Evolutionary conservation across 2,797 vertebrate genomes (phyloP).

Genomic region (Arrhamphus sclerolepis): DNA sequence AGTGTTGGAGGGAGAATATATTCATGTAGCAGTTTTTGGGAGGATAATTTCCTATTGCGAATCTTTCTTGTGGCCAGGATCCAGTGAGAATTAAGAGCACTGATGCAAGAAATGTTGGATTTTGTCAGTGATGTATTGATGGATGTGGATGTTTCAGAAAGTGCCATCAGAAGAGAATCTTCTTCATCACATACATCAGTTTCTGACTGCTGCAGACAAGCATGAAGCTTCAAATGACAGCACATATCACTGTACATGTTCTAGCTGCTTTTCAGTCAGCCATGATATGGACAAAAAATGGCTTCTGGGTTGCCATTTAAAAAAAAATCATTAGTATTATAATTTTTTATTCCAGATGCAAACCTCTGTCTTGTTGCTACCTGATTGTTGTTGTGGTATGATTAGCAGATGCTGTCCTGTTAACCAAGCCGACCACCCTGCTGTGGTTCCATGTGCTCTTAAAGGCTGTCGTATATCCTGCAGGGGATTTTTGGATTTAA

Average conservation of each 20-base stretch:
- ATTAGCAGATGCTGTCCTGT: conserved; percentile 32
- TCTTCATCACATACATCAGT: too few relatives aligned
- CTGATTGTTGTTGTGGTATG: conserved; percentile 19
- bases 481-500: conserved; percentile 52
- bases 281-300: conserved; percentile 18
- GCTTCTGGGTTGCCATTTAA: conserved; percentile 21
- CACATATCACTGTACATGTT: background rate
- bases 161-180: too few relatives aligned
- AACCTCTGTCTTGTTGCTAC: conserved; percentile 8
- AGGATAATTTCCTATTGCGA: too few relatives aligned
- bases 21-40: too few relatives aligned
- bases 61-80: too few relatives aligned
- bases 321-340: too few relatives aligned
- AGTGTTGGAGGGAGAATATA: too few relatives aligned
- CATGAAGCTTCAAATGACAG: background rate
- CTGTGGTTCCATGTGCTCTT: conserved; percentile 25
- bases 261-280: conserved; percentile 12
- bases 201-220: background rate
- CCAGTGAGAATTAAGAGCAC: too few relatives aligned
- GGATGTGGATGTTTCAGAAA: too few relatives aligned
- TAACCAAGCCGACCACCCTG: conserved; percentile 25
- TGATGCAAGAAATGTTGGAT: too few relatives aligned
- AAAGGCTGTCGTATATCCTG: conserved; percentile 38
- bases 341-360: background rate
- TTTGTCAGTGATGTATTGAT: too few relatives aligned